phyloP scores from a whole-genome alignment of 2,113 vertebrate species.

The Poicephalus meyeri region DNA sequence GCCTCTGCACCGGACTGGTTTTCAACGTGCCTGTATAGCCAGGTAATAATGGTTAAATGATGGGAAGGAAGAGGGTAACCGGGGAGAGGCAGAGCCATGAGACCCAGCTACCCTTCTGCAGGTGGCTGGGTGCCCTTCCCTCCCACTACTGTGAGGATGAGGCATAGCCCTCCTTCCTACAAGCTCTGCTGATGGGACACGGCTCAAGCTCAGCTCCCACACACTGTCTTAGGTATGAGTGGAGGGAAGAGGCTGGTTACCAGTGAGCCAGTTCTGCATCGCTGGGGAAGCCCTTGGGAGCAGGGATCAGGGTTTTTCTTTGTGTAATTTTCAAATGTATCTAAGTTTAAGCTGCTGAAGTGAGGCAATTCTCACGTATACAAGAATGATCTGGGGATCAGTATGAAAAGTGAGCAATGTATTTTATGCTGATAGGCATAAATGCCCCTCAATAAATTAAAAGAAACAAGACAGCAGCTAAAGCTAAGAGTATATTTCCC shows the following conservation, averaged over 20 bases:
- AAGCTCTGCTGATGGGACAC: not conserved
- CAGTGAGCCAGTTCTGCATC: accelerated
- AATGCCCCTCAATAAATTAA: not conserved
- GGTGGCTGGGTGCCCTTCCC: not conserved
- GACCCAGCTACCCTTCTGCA: not conserved
- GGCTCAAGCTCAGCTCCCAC: not conserved
- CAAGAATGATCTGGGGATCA: not conserved
- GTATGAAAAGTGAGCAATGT: not conserved
- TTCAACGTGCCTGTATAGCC: not conserved
- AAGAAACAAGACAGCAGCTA: not conserved
- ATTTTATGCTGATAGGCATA: not conserved
- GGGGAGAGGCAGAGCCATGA: not conserved
- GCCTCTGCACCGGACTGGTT: not conserved
- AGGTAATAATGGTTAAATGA: not conserved
- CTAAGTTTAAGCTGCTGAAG: too few species aligned
- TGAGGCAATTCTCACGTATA: too few species aligned
- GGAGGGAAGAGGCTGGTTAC: not conserved
- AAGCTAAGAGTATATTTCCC: not conserved
- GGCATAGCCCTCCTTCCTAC: not conserved
- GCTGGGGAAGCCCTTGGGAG: not conserved
- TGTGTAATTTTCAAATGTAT: too few species aligned
- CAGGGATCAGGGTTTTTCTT: not conserved
- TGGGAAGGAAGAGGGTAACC: accelerated
- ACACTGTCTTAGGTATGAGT: accelerated
- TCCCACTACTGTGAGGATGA: not conserved